Evolutionary conservation across 2,888 invertebrate species (phyloP).

Genomic region (Troides aeacus): DNA sequence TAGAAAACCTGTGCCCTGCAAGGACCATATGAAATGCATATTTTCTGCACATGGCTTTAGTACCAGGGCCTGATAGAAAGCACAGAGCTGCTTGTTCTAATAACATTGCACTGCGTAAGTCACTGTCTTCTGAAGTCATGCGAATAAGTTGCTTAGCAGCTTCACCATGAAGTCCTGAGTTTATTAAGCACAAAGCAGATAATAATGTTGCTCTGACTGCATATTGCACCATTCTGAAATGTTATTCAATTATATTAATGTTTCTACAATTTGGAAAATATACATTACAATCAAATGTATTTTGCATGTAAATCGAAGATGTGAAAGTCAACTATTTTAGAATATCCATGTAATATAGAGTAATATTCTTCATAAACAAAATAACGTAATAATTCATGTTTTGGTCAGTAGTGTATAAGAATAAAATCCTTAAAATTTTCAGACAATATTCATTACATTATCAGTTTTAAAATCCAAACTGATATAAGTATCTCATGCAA

Average conservation of each 20-base stretch:
- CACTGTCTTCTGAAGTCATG: conserved; percentile 98
- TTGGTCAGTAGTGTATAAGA: no score
- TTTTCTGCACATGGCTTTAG: conserved; percentile 90
- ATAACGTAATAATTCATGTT: no score
- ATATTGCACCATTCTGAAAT: conserved; percentile 90
- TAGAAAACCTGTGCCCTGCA: conserved; percentile 96
- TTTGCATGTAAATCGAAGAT: no score
- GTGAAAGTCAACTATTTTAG: no score
- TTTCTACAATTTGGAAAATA: background rate
- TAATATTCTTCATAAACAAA: no score
- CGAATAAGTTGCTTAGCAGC: conserved; percentile 97
- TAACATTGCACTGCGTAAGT: conserved; percentile 94
- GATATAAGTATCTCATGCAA: no score
- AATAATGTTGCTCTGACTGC: conserved; percentile 95
- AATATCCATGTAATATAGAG: no score
- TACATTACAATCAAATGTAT: no score
- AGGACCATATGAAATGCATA: conserved; percentile 98
- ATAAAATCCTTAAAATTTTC: no score
- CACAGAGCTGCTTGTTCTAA: conserved; percentile 97
- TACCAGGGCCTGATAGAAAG: conserved; percentile 83
- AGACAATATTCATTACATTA: no score
- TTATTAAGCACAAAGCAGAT: conserved; percentile 92
- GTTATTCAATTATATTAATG: background rate
- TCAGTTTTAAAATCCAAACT: no score
- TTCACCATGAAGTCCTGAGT: conserved; percentile 89